Percentiles rank a stretch among this genome's conserved stretches.
Conservation (phyloP, 2,113 vertebrate genomes). For the Cynocephalus volans region DNA sequence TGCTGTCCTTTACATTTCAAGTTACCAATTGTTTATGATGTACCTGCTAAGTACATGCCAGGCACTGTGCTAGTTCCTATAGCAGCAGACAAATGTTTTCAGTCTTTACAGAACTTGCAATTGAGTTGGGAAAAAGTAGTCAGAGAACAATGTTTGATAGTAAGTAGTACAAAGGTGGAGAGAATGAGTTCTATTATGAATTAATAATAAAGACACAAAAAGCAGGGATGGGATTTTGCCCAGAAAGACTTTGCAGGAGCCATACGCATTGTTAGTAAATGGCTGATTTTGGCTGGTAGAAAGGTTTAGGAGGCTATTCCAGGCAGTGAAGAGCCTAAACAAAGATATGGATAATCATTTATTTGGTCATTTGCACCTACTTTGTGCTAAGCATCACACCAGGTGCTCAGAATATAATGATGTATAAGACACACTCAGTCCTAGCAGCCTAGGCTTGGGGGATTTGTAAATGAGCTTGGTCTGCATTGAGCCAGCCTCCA, state of each 20-base stretch:
- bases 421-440: neutral
- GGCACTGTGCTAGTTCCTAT: neutral
- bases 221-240: neutral
- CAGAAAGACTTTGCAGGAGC: constrained; percentile 2
- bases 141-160: neutral
- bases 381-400: neutral
- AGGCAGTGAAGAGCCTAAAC: neutral
- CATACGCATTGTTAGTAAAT: neutral
- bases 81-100: neutral
- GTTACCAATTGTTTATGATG: neutral
- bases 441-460: neutral
- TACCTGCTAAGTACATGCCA: neutral
- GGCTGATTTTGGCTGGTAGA: neutral
- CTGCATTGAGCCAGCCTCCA: neutral
- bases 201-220: neutral
- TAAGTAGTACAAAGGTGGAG: neutral
- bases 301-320: neutral
- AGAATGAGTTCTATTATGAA: neutral
- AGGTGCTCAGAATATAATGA: neutral
- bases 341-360: neutral
- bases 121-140: neutral
- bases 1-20: neutral
- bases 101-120: neutral
- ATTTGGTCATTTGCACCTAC: neutral
- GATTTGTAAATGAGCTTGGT: neutral